phyloP scores from a whole-genome alignment of 2,888 invertebrate species.

The Hirtodrosophila trivittata region DNA sequence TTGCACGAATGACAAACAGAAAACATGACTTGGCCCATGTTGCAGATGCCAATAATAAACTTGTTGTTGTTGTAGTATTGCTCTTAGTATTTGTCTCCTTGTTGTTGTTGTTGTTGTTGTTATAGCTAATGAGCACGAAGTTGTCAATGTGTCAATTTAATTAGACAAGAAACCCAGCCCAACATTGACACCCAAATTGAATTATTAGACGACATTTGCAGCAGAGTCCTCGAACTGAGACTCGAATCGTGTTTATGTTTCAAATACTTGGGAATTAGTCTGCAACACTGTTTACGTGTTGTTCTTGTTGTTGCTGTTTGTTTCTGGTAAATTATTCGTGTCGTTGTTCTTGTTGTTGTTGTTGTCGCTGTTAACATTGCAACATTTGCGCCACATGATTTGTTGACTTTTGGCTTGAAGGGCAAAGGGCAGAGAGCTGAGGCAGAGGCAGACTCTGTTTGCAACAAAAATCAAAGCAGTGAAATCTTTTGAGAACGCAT shows the following conservation, averaged over 20 bases:
- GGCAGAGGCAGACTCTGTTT: background rate
- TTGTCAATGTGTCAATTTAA: slow-evolving; percentile 82
- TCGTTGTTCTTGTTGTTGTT: slow-evolving; percentile 28
- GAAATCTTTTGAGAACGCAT: slow-evolving; percentile 29
- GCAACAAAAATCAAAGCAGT: slow-evolving; percentile 43
- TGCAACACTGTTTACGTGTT: slow-evolving; percentile 11
- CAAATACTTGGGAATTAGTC: slow-evolving; percentile 12
- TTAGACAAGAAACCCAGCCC: slow-evolving; percentile 75
- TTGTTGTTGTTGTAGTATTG: slow-evolving; percentile 10
- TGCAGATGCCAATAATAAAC: slow-evolving; percentile 18
- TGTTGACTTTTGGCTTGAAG: slow-evolving; percentile 45
- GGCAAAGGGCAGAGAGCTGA: background rate
- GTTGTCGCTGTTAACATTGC: slow-evolving; percentile 59
- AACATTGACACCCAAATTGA: slow-evolving; percentile 75
- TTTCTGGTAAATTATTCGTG: too few species aligned
- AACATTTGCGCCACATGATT: slow-evolving; percentile 49
- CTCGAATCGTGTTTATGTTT: slow-evolving; percentile 23
- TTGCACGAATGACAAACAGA: slow-evolving; percentile 24
- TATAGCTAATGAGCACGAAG: slow-evolving; percentile 77
- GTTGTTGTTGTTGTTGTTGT: slow-evolving; percentile 38
- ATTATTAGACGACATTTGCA: slow-evolving; percentile 73
- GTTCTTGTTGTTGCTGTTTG: slow-evolving; percentile 3
- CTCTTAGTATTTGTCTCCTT: slow-evolving; percentile 14
- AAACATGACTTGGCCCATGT: slow-evolving; percentile 49
- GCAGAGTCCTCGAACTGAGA: slow-evolving; percentile 21